Conservation (phyloP, 2,113 vertebrate genomes). For the Gadus chalcogrammus region DNA sequence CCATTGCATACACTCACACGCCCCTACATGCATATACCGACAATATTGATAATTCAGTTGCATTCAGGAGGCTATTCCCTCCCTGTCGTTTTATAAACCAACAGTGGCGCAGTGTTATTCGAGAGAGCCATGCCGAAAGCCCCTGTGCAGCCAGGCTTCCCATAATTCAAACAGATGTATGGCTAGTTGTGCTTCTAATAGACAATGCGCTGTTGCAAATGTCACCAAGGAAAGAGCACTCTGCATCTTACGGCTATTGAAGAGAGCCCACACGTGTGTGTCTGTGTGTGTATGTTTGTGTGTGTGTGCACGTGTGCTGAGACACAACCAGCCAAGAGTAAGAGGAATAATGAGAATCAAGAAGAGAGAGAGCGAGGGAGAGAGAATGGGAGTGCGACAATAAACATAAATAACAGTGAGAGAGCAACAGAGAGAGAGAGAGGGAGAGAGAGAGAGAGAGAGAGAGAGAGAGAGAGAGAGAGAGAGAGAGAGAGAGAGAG, state of each 20-base stretch:
- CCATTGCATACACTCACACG: too few species aligned
- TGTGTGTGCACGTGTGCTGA: slow-evolving; percentile 11
- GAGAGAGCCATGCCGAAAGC: neutral
- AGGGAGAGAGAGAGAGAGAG: too few species aligned
- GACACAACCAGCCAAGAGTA: neutral
- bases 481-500: slow-evolving; percentile 3
- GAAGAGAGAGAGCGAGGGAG: too few species aligned
- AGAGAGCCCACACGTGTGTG: too few species aligned
- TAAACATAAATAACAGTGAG: too few species aligned
- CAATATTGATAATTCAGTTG: neutral
- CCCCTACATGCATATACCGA: neutral
- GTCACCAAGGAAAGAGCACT: slow-evolving; percentile 36
- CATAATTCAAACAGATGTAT: slow-evolving; percentile 23
- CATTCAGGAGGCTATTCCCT: neutral
- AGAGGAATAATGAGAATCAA: too few species aligned
- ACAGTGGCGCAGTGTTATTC: slow-evolving; percentile 6
- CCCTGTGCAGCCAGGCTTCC: slow-evolving; percentile 1
- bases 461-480: too few species aligned
- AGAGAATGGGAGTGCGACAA: slow-evolving; percentile 5
- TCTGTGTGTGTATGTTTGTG: too few species aligned
- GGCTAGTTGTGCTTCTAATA: slow-evolving; percentile 16
- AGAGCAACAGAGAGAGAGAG: slow-evolving; percentile 4
- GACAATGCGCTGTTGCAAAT: slow-evolving; percentile 20
- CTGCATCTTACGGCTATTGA: slow-evolving; percentile 2
- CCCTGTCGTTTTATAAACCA: neutral